Base-by-base conservation (phyloP, 2,113 vertebrate species). In the Choloepus hoffmanni region DNA sequence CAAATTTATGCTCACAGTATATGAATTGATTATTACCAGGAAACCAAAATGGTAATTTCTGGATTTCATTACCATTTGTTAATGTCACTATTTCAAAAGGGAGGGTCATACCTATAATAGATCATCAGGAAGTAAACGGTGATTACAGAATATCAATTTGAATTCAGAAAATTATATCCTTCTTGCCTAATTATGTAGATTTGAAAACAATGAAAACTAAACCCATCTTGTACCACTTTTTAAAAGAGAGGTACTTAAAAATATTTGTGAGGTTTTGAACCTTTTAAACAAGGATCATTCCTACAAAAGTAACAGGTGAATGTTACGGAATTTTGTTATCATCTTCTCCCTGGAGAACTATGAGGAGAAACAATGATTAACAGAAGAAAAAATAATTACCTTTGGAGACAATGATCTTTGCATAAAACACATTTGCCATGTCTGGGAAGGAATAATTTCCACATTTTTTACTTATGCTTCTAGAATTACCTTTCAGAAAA, bases 401-500 rank as follows among this genome's bases (percentile, higher is more conserved):
- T 60, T 93, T 33, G 53, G n/a, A 95, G 12, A 84, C 10, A 19
- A 76, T 76, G 50, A 36, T 87, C 93, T 92, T 55, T 93, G 40
- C 48, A 72, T 26, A 72, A 83, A 95, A 83, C 24, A 43, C 33
- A 58, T 88, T 58, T 91, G 81, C 50, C 90, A 87, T 58, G 55
- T 92, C 60, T 88, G 24, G 81, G 40, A 24, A 85, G 94, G 53
- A 95, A 81, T 73, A 81, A 88, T 65, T 81, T 92, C 89, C 78
- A 79, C 40, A 81, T 90, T 90, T 33, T 7, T 92, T 89, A 73
- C 50, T 82, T 95, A 62, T 89, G 48, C 33, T 95, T 96, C 65
- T 83, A 84, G 86, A 94, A 62, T 90, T 70, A 90, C 45, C 33
- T 95, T 95, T 72, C 86, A 91, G 40, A 78, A 89, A 76, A 86